Conservation (phyloP, 2,797 vertebrate species). For the Linurgus olivaceus region DNA sequence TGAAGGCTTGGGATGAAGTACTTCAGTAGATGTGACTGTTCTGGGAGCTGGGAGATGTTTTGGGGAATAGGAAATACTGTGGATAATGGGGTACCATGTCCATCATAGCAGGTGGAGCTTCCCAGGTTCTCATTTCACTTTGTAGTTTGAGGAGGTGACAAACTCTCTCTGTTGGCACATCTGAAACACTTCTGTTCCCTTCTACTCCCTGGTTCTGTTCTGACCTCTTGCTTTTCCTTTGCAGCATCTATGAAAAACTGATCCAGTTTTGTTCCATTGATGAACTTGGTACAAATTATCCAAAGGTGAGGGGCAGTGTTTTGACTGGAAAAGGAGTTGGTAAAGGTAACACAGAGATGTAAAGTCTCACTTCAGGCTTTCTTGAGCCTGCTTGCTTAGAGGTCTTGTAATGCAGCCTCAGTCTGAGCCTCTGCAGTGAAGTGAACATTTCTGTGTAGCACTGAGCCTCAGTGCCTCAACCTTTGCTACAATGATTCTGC, state of each 20-base stretch:
- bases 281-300: constrained; percentile 96
- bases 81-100: background rate
- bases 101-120: background rate
- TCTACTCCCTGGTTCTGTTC: background rate
- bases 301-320: constrained; percentile 78
- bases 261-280: constrained; percentile 97
- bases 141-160: background rate
- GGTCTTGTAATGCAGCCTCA: background rate
- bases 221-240: constrained; percentile 20
- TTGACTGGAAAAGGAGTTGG: background rate
- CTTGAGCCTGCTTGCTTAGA: background rate
- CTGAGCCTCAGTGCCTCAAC: background rate
- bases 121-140: background rate
- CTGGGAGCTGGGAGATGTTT: background rate
- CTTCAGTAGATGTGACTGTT: background rate
- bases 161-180: background rate
- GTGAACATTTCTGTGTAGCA: background rate
- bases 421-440: background rate
- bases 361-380: background rate
- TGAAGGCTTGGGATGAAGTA: background rate
- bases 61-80: background rate
- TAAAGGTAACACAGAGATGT: background rate
- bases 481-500: background rate
- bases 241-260: constrained; percentile 96
- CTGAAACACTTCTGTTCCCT: background rate